Evolutionary conservation across 2,888 invertebrate genomes (phyloP), one percentile per base, ranked within the genome.

Genomic region (Icerya purchasi): DNA sequence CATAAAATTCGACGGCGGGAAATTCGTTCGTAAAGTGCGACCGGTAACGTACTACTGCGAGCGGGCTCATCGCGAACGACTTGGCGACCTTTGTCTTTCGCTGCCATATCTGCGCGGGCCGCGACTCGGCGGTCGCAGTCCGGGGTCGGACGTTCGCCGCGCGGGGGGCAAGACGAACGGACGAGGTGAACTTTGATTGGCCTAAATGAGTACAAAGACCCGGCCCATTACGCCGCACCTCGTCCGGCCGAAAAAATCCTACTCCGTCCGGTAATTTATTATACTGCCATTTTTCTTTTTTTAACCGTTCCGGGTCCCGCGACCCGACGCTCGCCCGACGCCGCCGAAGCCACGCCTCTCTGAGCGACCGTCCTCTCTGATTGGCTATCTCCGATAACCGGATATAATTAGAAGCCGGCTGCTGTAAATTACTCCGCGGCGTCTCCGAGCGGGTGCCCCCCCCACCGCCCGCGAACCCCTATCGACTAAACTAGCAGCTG

Each of bases 181-280:
- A 36, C 5, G 14, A 14, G 14, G 36, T 14, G 36, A 36, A 53
- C 54, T 54, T 59, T 54, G 58, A 59, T 59, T 59, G 59, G 59
- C 59, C 55, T 58, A 58, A 58, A 58, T 58, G 53, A 25, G 54
- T 53, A 21, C 23, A 54, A 50, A 59, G 59, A 59, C 23, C 59
- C 59, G 24, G 59, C 59, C 59, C 59, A 54, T 50, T 50, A 59
- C 50, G 54, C 36, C 36, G 36, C 14, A 8, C 36, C 36, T 14
- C 36, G 36, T 8, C 8, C 36, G 36, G 36, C 14, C 36, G 14
- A 36, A 36, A 36, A 8, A 36, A n/a, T 14, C 8, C 36, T 14
- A 14, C 36, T 14, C 14, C 5, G 14, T 14, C 8, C 36, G 36
- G 36, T 36, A 36, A 36, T 36, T 36, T 36, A 36, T 36, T 36